Evolutionary conservation across 2,888 invertebrate genomes (phyloP), one percentile per base, ranked within the genome.

Genomic region (Drosophila subquinaria): DNA sequence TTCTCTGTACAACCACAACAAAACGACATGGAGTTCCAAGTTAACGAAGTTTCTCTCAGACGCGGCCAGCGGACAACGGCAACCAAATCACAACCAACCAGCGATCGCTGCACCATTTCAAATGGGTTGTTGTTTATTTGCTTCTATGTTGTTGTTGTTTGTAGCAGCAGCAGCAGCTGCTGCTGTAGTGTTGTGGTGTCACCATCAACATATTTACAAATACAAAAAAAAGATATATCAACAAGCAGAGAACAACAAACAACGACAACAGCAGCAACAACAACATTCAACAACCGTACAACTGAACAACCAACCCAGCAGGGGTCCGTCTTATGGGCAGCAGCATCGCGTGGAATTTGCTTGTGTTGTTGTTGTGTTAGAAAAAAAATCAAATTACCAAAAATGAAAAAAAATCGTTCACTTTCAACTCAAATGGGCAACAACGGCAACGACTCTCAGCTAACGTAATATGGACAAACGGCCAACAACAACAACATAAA

Each of bases 21-120:
- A 77, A 73, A 68, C 81, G 79, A 88, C 83, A 83, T 81, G 86
- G 76, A 81, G 86, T 82, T 86, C 80, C 83, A 80, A 86, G 80
- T 85, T 85, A 79, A 85, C 82, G 82, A 87, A 68, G 82, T 83
- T 79, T 82, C 79, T 77, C 82, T 73, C 71, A 70, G 73, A 75
- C 68, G 79, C 64, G 66, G 66, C 69, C 63, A 82, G 73, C 74
- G 69, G 72, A 72, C 70, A 65, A 65, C 43, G 65, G 57, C 64
- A 64, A 56, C 48, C 56, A 56, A 56, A 64, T 50, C 64, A 64
- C 64, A 64, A 64, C 42, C 64, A 64, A 64, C 64, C 64, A 64
- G 64, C 57, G 56, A 64, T 50, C 20, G 61, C 61, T 67, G 61
- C 47, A 51, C 38, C 60, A 59, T 43, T 38, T 38, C n/a, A 62